Conservation (phyloP, 2,113 vertebrate species). For the Collichthys lucidus region DNA sequence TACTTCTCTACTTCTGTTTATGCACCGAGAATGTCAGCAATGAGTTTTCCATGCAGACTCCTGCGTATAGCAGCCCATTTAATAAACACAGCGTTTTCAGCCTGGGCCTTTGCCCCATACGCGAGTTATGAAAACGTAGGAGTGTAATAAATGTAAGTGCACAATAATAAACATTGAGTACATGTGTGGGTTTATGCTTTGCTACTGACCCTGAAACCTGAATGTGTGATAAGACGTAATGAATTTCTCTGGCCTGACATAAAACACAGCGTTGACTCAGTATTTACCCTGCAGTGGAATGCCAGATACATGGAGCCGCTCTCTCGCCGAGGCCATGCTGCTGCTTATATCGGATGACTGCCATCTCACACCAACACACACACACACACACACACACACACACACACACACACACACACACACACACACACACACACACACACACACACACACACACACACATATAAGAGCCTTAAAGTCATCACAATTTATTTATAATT, state of each 20-base stretch:
- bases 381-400: no score
- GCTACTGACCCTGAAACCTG: constrained; percentile 68
- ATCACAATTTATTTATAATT: constrained; percentile 54
- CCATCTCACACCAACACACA: constrained; percentile 38
- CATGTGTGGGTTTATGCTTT: constrained; percentile 52
- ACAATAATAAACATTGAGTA: constrained; percentile 66
- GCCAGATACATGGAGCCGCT: constrained; percentile 44
- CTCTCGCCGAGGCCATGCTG: constrained; percentile 1
- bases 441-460: constrained; percentile 25
- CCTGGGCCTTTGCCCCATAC: constrained; percentile 42
- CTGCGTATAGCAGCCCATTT: constrained; percentile 39
- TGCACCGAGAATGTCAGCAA: constrained; percentile 25
- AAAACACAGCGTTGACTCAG: constrained; percentile 62
- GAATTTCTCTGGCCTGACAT: constrained; percentile 74
- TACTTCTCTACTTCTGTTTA: constrained; percentile 16
- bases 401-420: constrained; percentile 32
- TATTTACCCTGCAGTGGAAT: constrained; percentile 65
- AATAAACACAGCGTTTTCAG: constrained; percentile 47
- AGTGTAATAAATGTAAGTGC: constrained; percentile 65
- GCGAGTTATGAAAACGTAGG: constrained; percentile 53
- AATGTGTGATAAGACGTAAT: constrained; percentile 75
- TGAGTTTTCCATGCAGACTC: constrained; percentile 49
- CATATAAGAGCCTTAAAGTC: constrained; percentile 45
- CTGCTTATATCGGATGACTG: constrained; percentile 38
- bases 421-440: constrained; percentile 30